Evolutionary conservation across 2,113 vertebrate genomes (phyloP).

Genomic region (Fulmarus glacialis): DNA sequence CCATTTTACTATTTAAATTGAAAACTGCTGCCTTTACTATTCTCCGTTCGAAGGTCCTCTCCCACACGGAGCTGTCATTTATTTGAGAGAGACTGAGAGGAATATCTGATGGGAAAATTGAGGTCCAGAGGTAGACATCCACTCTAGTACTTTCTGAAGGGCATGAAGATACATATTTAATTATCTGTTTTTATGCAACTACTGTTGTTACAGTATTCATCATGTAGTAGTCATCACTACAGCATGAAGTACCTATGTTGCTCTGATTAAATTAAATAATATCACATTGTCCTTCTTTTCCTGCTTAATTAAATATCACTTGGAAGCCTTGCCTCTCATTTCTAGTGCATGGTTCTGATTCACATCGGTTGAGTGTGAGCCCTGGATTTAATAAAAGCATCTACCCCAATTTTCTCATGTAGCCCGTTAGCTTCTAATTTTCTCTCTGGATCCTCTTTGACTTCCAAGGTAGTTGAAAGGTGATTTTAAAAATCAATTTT

Average conservation of each 20-base stretch:
- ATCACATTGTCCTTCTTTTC: conserved; percentile 4
- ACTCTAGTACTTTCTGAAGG: background rate
- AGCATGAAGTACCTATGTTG: background rate
- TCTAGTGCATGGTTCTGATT: conserved; percentile 46
- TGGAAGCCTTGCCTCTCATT: conserved; percentile 32
- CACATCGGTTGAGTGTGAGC: background rate
- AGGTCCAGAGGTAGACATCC: background rate
- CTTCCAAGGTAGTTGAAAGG: conserved; percentile 33
- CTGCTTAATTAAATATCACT: conserved; percentile 53
- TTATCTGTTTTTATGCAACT: background rate
- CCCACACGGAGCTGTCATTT: background rate
- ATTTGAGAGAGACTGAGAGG: background rate
- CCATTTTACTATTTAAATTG: background rate
- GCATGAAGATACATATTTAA: background rate
- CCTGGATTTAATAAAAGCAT: conserved; percentile 53
- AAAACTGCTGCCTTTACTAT: background rate
- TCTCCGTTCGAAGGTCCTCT: background rate
- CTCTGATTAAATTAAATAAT: background rate
- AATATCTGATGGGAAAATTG: background rate
- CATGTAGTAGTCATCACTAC: background rate
- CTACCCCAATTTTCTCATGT: background rate
- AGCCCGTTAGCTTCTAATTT: background rate
- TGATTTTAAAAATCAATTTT: conserved; percentile 31
- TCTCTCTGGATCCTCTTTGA: conserved; percentile 40
- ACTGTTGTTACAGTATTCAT: background rate